These are phyloP conservation scores for Pentamera pediparva DNA, from an alignment of 53 echinoderm and acorn worm genomes.

Conservation along the genomic window DNA sequence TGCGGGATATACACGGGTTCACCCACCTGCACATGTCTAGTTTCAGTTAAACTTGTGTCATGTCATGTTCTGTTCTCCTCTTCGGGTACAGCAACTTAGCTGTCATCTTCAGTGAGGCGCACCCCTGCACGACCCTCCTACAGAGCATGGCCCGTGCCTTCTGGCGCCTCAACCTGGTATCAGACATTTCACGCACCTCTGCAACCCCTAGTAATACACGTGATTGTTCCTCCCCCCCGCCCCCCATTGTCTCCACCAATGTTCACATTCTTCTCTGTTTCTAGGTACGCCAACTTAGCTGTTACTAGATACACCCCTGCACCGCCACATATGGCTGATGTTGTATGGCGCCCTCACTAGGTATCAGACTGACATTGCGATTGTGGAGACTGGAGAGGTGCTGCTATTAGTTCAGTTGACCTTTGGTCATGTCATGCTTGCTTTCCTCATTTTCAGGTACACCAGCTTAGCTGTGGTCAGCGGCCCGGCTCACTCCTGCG, in stretches of 20 bases:
- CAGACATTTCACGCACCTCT: too few relatives aligned
- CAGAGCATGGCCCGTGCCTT: constrained; percentile 80
- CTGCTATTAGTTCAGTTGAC: too few relatives aligned
- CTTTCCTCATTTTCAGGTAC: too few relatives aligned
- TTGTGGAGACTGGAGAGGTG: constrained; percentile 91
- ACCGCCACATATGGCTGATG: constrained; percentile 75
- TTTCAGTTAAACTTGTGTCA: too few relatives aligned
- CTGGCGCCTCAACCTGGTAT: constrained; percentile 59
- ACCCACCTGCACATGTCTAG: too few relatives aligned
- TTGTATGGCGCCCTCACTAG: constrained; percentile 43
- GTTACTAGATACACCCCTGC: constrained; percentile 65
- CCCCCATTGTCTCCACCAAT: too few relatives aligned
- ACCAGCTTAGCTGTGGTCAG: constrained; percentile 63
- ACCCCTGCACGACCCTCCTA: constrained; percentile 67
- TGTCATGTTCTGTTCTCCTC: too few relatives aligned
- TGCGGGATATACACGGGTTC: too few relatives aligned
- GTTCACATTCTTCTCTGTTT: constrained; percentile 64
- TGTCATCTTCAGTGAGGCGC: constrained; percentile 64
- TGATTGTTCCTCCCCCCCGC: too few relatives aligned
- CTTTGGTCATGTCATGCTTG: too few relatives aligned
- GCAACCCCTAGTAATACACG: too few relatives aligned
- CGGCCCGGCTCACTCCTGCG: constrained; percentile 81
- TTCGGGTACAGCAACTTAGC: too few relatives aligned
- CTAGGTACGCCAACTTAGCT: constrained; percentile 63
- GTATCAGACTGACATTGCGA: constrained; percentile 76